These are phyloP conservation scores for Aplodontia rufa DNA, from an alignment of 2,113 vertebrate species.

Conservation along the genomic window DNA sequence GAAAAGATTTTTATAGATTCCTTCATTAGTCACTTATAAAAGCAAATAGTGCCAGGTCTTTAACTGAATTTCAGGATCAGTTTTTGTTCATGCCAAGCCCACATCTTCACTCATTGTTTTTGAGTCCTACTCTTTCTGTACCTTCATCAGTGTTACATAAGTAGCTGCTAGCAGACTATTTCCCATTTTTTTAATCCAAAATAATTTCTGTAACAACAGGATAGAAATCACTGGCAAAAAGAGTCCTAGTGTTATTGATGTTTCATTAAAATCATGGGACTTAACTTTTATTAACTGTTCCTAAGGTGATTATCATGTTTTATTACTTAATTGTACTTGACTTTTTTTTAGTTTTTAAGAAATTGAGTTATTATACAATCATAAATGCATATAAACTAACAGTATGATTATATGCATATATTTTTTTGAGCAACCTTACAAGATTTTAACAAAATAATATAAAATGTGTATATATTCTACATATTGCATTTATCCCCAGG, in stretches of 20 bases:
- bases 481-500: too few species aligned
- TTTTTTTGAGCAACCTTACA: too few species aligned
- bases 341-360: too few species aligned
- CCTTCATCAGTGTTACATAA: slow-evolving; percentile 51
- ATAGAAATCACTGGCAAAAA: slow-evolving; percentile 64
- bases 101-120: slow-evolving; percentile 14
- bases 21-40: slow-evolving; percentile 36
- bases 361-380: too few species aligned
- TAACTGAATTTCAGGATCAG: slow-evolving; percentile 32
- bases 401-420: too few species aligned
- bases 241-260: slow-evolving; percentile 53
- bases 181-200: slow-evolving; percentile 54
- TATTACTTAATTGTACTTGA: background rate
- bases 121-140: slow-evolving; percentile 67
- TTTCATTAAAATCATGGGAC: slow-evolving; percentile 69
- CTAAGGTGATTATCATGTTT: slow-evolving; percentile 6
- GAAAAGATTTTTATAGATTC: slow-evolving; percentile 14
- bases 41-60: slow-evolving; percentile 18
- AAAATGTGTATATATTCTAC: too few species aligned
- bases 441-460: too few species aligned
- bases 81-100: slow-evolving; percentile 51
- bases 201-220: slow-evolving; percentile 54
- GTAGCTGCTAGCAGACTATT: slow-evolving; percentile 59
- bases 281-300: slow-evolving; percentile 33
- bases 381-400: too few species aligned